Base-by-base conservation (phyloP, 2,888 invertebrate genomes). In the Mesorhabditis sp. region DNA sequence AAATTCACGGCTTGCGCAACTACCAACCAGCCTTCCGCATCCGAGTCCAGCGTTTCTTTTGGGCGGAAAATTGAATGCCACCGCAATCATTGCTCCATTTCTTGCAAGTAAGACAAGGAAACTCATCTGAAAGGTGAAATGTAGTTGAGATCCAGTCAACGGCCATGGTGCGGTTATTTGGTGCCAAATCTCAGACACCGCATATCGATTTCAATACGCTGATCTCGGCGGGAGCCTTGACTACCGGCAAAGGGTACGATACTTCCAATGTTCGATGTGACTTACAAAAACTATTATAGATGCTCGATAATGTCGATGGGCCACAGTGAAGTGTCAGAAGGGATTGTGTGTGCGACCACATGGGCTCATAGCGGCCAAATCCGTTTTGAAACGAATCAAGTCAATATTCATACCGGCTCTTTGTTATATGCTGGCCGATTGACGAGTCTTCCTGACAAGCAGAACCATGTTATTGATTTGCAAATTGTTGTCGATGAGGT, bases 21-120 rank as follows among this genome's bases (percentile, higher is more conserved):
- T 10, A 13, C 58, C 67, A 4, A 43, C 62, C 6, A 28, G 28
- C 13, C 64, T 65, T 13, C 50, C 62, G n/a, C 69, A 72, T 43
- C 70, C 69, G 7, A 66, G 65, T 41, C 72, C 79, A 0, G 75
- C 69, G 4, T 58, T 79, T 41, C 63, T 75, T 7, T 42, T 79
- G 10, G 72, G 64, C 5, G 76, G 77, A 13, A 70, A 72, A 10
- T 65, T 79, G 43, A 73, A 75, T 0, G 76, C 76, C 0, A 70
- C 75, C 4, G 79, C 79, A 3, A 75, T 79, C 43, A 66, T 79
- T 4, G 74, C 77, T 1, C 77, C 79, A n/a, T 77, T 79, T 62
- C 68, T 72, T 10, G 74, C 75, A 5, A 69, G 28, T 2, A 28
- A 28, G 28, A 1, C 28, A 28, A 1, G 1, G 28, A 28, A 28